Base-by-base conservation (phyloP, 2,797 vertebrate species). In the Chelmon rostratus region DNA sequence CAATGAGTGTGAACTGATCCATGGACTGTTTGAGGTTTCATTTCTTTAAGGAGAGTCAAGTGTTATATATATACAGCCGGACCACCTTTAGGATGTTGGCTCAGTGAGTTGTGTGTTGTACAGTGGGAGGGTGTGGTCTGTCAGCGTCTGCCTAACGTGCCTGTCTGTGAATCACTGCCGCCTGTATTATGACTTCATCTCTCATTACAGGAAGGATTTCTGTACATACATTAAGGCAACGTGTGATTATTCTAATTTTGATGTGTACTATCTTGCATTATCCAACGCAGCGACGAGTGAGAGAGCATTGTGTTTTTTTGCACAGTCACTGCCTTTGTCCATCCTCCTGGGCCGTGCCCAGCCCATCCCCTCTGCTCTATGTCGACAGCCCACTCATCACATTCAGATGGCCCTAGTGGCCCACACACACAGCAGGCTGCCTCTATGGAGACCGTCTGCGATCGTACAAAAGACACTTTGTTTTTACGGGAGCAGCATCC, bases 291-390 rank as follows among this genome's bases (percentile, higher is more conserved):
- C 13, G 33, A 25, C 15, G 65, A 80, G 88, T 77, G 69, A 84
- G 80, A 72, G 76, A 83, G 77, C 85, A 64, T 86, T 91, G 82
- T 92, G 85, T 42, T 82, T 89, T 69, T 94, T 86, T 95, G 94
- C 93, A 94, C 91, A 95, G 94, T 95, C 94, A 93, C 88, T 89
- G 87, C 88, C 93, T 95, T 95, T 95, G 94, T 95, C 89, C 82
- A 81, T 87, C 88, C 90, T 93, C 83, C 86, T 87, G 90, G 78
- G 88, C 86, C 35, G 56, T 81, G 82, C 93, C 90, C 80, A 81
- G 89, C 92, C 92, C 90, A 92, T 69, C 89, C 92, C 90, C 86
- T 87, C 82, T 75, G 82, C 92, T 89, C 84, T 68, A 82, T 90
- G 90, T 88, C 79, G 85, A 90, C 90, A 91, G 91, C 92, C 93